These are phyloP conservation scores for Echinops telfairi DNA, from an alignment of 2,113 vertebrate species.

Conservation along the genomic window DNA sequence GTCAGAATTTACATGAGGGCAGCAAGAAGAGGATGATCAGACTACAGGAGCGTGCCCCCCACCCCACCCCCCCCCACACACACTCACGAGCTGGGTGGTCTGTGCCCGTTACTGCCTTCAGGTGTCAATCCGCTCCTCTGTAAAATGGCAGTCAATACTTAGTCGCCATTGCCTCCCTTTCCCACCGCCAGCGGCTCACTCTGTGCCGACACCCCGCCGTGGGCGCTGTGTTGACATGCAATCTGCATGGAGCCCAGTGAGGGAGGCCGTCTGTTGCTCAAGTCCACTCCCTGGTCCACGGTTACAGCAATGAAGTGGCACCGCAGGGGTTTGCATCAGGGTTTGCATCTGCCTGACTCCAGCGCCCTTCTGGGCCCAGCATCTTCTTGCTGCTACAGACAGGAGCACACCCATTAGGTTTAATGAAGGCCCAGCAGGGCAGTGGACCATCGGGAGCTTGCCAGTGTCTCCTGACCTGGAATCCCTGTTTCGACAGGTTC, in stretches of 20 bases:
- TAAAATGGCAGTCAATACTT: conserved; percentile 30
- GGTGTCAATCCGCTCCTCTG: conserved; percentile 48
- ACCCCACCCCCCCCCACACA: too few relatives aligned
- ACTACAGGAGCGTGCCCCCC: not conserved
- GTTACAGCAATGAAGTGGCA: not conserved
- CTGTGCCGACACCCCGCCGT: not conserved
- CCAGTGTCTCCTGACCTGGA: not conserved
- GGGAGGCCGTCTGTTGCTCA: not conserved
- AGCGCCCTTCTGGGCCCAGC: conserved; percentile 11
- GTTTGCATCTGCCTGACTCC: not conserved
- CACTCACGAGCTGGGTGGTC: not conserved
- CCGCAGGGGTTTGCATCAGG: not conserved
- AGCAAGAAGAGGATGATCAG: not conserved
- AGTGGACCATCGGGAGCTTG: not conserved
- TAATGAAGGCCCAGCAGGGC: not conserved
- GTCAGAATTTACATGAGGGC: too few relatives aligned
- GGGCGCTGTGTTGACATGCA: not conserved
- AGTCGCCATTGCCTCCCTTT: not conserved
- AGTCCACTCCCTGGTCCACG: not conserved
- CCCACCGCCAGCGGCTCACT: not conserved
- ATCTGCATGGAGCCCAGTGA: not conserved
- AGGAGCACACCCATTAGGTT: not conserved
- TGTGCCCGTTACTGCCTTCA: not conserved
- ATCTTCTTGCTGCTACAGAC: conserved; percentile 28
- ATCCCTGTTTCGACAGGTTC: not conserved